Evolutionary conservation across 2,113 vertebrate species (phyloP).

Genomic region (Pelobates fuscus): DNA sequence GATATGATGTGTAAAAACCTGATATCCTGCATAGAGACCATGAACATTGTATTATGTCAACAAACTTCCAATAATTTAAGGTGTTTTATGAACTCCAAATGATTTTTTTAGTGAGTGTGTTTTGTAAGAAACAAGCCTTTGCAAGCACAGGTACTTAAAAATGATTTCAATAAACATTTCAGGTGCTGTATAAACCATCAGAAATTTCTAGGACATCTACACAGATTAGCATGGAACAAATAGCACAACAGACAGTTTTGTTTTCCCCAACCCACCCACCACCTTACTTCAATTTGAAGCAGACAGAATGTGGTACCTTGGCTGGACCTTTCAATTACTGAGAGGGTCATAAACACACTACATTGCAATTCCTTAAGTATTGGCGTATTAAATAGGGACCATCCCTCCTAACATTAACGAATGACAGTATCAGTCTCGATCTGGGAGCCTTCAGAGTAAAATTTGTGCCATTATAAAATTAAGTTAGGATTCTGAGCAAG

Average conservation of each 20-base stretch:
- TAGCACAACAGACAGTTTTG: neutral
- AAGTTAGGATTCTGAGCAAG: neutral
- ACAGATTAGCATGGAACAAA: conserved; percentile 63
- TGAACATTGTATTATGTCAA: too few species aligned
- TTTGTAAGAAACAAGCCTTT: neutral
- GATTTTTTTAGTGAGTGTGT: neutral
- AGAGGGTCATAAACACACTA: neutral
- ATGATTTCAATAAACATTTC: conserved; percentile 54
- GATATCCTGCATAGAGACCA: too few species aligned
- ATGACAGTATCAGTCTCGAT: neutral
- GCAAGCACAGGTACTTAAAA: neutral
- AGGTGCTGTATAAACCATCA: conserved; percentile 66
- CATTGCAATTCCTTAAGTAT: neutral
- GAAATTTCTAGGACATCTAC: conserved; percentile 70
- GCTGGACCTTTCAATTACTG: neutral
- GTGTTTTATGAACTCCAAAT: too few species aligned
- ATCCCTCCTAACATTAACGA: neutral
- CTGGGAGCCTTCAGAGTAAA: neutral
- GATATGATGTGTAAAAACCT: too few species aligned
- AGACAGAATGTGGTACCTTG: conserved; percentile 45
- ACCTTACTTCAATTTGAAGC: conserved; percentile 81
- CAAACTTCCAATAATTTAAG: too few species aligned
- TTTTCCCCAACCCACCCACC: conserved; percentile 56
- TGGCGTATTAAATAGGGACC: neutral
- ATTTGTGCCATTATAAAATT: neutral